Evolutionary conservation across 1,140 invertebrate genomes (phyloP).

Genomic region (Calycopis cecrops): DNA sequence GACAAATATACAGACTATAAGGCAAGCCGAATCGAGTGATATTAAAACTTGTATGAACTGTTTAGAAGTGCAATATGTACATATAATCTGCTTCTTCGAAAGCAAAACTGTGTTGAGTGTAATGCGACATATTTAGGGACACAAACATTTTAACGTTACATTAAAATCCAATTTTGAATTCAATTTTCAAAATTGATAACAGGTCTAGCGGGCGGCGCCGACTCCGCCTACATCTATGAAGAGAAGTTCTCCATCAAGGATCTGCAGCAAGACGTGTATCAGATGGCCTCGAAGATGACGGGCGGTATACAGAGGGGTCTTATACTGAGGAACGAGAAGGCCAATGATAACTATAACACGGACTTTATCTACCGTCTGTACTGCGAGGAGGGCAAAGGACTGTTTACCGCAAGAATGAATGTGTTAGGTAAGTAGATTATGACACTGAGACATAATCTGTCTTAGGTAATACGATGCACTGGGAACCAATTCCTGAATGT

Average conservation of each 20-base stretch:
- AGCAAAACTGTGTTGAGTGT: too few species aligned
- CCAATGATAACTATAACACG: constrained; percentile 97
- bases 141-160: too few species aligned
- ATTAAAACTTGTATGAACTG: too few species aligned
- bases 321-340: constrained; percentile 96
- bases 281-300: constrained; percentile 98
- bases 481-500: too few species aligned
- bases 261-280: constrained; percentile 92
- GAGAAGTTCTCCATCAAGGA: constrained; percentile 97
- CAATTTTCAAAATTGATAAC: too few species aligned
- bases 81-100: too few species aligned
- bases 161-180: too few species aligned
- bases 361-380: constrained; percentile 98
- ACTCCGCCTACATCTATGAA: constrained; percentile 99
- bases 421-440: constrained; percentile 82
- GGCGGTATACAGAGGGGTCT: constrained; percentile 97
- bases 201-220: constrained; percentile 95
- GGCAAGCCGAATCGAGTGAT: not conserved
- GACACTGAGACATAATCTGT: too few species aligned
- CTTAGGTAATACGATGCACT: too few species aligned
- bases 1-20: not conserved
- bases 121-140: too few species aligned
- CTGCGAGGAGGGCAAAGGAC: constrained; percentile 96
- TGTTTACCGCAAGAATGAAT: constrained; percentile 96
- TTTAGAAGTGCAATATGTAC: too few species aligned